Evolutionary conservation across 1,140 invertebrate species (phyloP).

Genomic region (Bradysia coprophila): DNA sequence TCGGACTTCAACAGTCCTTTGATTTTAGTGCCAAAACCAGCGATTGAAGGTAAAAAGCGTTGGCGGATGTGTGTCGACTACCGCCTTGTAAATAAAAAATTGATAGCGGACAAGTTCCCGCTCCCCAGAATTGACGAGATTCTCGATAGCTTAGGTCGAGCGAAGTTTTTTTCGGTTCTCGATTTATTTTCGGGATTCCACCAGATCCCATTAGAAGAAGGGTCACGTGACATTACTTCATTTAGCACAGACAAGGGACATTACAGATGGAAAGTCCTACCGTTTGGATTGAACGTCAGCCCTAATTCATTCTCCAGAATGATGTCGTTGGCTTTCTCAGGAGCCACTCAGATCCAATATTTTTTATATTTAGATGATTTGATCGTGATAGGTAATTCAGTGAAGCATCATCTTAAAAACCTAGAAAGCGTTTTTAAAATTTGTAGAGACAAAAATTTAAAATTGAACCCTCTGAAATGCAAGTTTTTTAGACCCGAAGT

Average conservation of each 20-base stretch:
- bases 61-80: conserved; percentile 3
- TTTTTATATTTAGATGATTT: conserved; percentile 11
- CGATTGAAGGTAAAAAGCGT: not conserved
- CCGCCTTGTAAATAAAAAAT: conserved; percentile 3
- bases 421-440: conserved; percentile 4
- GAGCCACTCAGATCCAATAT: conserved; percentile 4
- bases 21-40: conserved; percentile 2
- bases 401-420: conserved; percentile 3
- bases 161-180: conserved; percentile 15
- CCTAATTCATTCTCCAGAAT: conserved; percentile 5
- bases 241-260: conserved; percentile 7
- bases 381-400: not conserved
- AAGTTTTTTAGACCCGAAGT: conserved; percentile 5
- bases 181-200: conserved; percentile 22
- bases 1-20: conserved; percentile 3
- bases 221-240: conserved; percentile 16
- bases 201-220: conserved; percentile 17
- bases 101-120: conserved; percentile 17
- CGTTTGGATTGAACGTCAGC: conserved; percentile 6
- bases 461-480: conserved; percentile 7
- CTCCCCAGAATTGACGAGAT: conserved; percentile 22
- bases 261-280: conserved; percentile 4
- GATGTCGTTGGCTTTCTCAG: not conserved
- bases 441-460: conserved; percentile 5
- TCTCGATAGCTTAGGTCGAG: conserved; percentile 13